phyloP scores from a whole-genome alignment of 2,113 vertebrate species.

The Thymallus thymallus region DNA sequence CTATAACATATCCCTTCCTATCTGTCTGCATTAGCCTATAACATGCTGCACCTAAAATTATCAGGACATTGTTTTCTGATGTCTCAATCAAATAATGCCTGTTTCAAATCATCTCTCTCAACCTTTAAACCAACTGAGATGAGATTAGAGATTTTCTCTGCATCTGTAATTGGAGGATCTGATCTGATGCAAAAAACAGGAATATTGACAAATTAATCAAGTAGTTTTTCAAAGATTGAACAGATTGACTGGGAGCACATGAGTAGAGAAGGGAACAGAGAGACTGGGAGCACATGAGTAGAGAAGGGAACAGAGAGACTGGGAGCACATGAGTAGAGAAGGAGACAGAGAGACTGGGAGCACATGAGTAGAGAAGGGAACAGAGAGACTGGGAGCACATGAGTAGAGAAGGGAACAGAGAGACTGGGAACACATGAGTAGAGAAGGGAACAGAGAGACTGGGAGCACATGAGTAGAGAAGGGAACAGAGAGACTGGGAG shows the following conservation, averaged over 20 bases:
- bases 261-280: slow-evolving; percentile 44
- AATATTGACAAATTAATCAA: slow-evolving; percentile 62
- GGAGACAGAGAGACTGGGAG: slow-evolving; percentile 33
- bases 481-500: slow-evolving; percentile 33
- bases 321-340: slow-evolving; percentile 34
- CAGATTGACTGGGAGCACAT: slow-evolving; percentile 32
- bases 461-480: slow-evolving; percentile 34
- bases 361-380: slow-evolving; percentile 49
- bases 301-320: slow-evolving; percentile 46
- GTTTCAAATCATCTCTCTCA: slow-evolving; percentile 27
- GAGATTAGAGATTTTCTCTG: slow-evolving; percentile 16
- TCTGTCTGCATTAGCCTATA: neutral
- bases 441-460: slow-evolving; percentile 46
- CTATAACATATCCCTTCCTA: neutral
- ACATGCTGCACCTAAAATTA: neutral
- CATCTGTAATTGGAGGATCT: slow-evolving; percentile 8
- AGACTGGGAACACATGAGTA: no score
- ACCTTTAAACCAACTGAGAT: slow-evolving; percentile 20
- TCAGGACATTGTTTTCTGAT: neutral
- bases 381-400: slow-evolving; percentile 22
- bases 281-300: neutral
- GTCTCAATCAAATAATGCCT: neutral
- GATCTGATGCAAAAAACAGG: slow-evolving; percentile 54
- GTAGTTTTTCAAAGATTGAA: slow-evolving; percentile 23
- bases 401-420: slow-evolving; percentile 52